Percentiles rank a stretch among this genome's conserved stretches.
phyloP scores from a whole-genome alignment of 2,888 invertebrate genomes.

The Noctua fimbriata region DNA sequence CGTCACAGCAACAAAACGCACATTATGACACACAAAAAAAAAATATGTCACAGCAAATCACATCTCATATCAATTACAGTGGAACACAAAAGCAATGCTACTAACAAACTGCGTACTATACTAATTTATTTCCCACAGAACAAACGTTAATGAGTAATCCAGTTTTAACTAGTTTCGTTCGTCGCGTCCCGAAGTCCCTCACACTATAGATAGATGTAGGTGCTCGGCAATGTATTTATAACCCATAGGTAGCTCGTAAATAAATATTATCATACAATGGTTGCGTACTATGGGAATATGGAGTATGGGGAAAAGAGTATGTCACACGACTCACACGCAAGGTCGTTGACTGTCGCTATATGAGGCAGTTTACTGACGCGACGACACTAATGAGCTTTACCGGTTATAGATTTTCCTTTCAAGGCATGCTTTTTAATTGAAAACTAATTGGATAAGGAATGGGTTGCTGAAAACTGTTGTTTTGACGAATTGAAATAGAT shows the following conservation, averaged over 20 bases:
- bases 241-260: slow-evolving; percentile 47
- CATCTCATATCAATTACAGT: neutral
- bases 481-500: neutral
- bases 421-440: slow-evolving; percentile 28
- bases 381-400: slow-evolving; percentile 43
- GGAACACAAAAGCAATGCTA: slow-evolving; percentile 15
- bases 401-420: slow-evolving; percentile 37
- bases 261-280: slow-evolving; percentile 52
- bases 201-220: slow-evolving; percentile 20
- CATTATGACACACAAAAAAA: too few relatives aligned
- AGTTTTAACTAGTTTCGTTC: slow-evolving; percentile 36
- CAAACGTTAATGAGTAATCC: slow-evolving; percentile 38
- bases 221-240: slow-evolving; percentile 57
- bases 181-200: slow-evolving; percentile 10
- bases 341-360: slow-evolving; percentile 53
- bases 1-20: too few relatives aligned
- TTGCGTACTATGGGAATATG: slow-evolving; percentile 52
- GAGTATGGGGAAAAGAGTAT: slow-evolving; percentile 43
- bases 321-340: slow-evolving; percentile 62
- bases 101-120: neutral
- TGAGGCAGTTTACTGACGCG: slow-evolving; percentile 33
- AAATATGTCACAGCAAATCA: neutral
- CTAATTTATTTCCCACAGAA: slow-evolving; percentile 17
- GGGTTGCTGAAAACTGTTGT: neutral
- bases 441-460: slow-evolving; percentile 36